Evolutionary conservation across 2,113 vertebrate genomes (phyloP).

Genomic region (Ammodramus savannarum): DNA sequence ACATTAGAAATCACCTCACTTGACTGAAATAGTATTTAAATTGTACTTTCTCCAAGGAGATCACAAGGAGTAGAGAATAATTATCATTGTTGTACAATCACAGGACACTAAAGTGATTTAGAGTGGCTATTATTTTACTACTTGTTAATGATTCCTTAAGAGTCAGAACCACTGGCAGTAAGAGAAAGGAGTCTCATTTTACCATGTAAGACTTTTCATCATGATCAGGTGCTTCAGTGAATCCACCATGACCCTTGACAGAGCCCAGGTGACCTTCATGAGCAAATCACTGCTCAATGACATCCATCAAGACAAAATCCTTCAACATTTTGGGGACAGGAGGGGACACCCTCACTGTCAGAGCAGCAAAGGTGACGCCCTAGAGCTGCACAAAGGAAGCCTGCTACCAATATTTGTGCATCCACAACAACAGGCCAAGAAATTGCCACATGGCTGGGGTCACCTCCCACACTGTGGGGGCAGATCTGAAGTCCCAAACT

Average conservation of each 20-base stretch:
- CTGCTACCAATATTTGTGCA: background rate
- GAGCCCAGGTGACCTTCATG: background rate
- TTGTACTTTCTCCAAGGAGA: background rate
- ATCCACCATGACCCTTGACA: background rate
- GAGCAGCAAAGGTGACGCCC: background rate
- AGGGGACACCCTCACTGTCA: background rate
- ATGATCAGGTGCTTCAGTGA: background rate
- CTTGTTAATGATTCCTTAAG: conserved; percentile 12
- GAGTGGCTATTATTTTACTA: conserved; percentile 4
- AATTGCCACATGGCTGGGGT: background rate
- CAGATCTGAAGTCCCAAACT: background rate
- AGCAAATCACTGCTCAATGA: background rate
- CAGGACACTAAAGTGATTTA: background rate
- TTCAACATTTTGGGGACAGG: background rate
- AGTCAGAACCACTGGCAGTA: background rate
- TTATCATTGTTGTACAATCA: background rate
- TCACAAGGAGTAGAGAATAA: background rate
- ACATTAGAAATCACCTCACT: background rate
- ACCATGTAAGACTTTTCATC: background rate
- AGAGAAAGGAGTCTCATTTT: background rate
- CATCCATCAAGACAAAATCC: background rate
- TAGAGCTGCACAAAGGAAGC: background rate
- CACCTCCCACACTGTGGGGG: background rate
- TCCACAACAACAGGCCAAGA: background rate
- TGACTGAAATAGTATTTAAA: background rate